Evolutionary conservation across 2,888 invertebrate genomes (phyloP), one percentile per base, ranked within the genome.

Genomic region (Melitaea athalia): DNA sequence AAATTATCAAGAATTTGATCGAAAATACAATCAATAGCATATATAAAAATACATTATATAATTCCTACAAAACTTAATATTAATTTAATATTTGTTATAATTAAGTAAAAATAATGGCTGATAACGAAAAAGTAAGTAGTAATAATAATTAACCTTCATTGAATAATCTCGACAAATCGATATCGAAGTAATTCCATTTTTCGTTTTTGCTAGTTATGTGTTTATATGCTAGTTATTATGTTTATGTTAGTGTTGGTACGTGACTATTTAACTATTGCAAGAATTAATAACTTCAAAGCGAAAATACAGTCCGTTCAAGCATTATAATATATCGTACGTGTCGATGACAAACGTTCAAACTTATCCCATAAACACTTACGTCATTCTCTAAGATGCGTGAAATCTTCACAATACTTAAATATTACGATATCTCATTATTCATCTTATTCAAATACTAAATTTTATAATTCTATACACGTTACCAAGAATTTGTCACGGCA

Each of bases 291-390:
- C 52, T 62, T 38, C 59, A 57, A 64, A 64, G 59, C 64, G 67
- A 64, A 70, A 72, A 69, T 64, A 67, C 42, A 67, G 53, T 67
- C 68, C 59, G 72, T 74, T 70, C 69, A 72, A 45, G 47, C 50
- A 59, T 69, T 70, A 24, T 24, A 24, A 24, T 73, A 67, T 68
- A 74, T 61, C 60, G 74, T 67, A 73, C 77, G 77, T 77, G 77
- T 63, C 72, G 69, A 67, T 74, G 65, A 68, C 76, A 52, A 76
- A 75, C 70, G 62, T 47, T 38, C 59, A 42, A 70, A 63, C 64
- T 75, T 70, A 67, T 62, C 59, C 64, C 69, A 61, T 67, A 64
- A 69, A 68, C 64, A 67, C 66, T 69, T 72, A 68, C 66, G 67
- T 67, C 65, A 67, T 38, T 38, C 67, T 55, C 53, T 55, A 66